These are phyloP conservation scores for Clarias gariepinus DNA, from an alignment of 2,113 vertebrate genomes.

Conservation along the genomic window DNA sequence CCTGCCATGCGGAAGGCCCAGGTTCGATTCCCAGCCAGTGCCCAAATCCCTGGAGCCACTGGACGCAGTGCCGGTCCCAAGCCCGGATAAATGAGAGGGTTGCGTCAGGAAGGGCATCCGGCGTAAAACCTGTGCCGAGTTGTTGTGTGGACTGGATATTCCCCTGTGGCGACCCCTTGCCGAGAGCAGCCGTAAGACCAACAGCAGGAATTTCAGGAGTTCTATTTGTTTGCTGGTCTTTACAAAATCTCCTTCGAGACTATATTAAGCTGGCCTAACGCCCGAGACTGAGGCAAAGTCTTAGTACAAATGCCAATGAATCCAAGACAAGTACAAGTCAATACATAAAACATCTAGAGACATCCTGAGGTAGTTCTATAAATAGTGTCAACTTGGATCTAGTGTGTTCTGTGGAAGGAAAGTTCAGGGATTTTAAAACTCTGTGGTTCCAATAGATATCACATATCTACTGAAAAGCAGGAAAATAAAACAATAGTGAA, in stretches of 20 bases:
- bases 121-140: no score
- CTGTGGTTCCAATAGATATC: neutral
- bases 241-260: neutral
- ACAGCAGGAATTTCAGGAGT: no score
- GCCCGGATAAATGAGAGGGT: no score
- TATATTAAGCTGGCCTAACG: neutral
- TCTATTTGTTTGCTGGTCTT: neutral
- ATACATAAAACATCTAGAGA: neutral
- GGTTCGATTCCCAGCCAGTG: no score
- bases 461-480: neutral
- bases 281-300: neutral
- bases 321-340: neutral
- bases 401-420: neutral
- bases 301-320: neutral
- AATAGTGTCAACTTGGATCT: neutral
- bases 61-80: no score
- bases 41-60: no score
- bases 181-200: no score
- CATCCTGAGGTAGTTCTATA: neutral
- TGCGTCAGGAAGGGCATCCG: no score
- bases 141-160: no score
- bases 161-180: no score
- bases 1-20: no score
- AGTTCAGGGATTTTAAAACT: neutral
- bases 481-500: neutral